Evolutionary conservation across 1,140 invertebrate species (phyloP).

Genomic region (Apis florea): DNA sequence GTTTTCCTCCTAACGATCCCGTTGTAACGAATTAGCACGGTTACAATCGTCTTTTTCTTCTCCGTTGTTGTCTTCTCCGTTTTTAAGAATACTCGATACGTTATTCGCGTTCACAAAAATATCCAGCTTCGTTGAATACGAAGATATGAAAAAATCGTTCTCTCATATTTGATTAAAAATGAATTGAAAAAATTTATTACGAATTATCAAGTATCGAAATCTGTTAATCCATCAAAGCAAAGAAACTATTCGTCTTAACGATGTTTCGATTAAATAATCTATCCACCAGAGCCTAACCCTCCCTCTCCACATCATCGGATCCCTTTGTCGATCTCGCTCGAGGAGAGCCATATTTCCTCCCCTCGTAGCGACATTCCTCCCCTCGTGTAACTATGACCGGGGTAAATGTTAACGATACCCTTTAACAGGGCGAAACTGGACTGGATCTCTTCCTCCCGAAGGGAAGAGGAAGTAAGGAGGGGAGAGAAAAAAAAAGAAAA

Average conservation of each 20-base stretch:
- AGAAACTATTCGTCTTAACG: no score
- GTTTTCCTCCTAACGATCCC: not conserved
- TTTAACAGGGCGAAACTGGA: constrained; percentile 67
- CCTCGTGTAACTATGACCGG: constrained; percentile 5
- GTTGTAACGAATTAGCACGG: not conserved
- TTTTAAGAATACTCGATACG: no score
- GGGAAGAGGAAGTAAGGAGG: no score
- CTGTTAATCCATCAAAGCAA: no score
- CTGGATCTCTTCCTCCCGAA: not conserved
- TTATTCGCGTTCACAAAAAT: no score
- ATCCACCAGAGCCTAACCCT: not conserved
- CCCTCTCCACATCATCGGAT: not conserved
- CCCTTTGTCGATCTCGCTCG: constrained; percentile 21
- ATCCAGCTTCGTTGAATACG: no score
- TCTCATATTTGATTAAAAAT: no score
- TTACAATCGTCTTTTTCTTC: not conserved
- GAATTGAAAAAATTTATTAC: no score
- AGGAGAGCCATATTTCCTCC: not conserved
- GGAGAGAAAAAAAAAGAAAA: constrained; percentile 31
- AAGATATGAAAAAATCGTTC: no score
- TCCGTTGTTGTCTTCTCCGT: no score
- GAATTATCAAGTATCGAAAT: no score
- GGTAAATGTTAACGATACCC: constrained; percentile 57
- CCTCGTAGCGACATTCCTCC: not conserved
- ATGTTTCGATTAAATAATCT: no score